Percentiles rank a stretch among this genome's conserved stretches.
Conservation (phyloP, 2,888 invertebrate genomes). For the Oscheius onirici region DNA sequence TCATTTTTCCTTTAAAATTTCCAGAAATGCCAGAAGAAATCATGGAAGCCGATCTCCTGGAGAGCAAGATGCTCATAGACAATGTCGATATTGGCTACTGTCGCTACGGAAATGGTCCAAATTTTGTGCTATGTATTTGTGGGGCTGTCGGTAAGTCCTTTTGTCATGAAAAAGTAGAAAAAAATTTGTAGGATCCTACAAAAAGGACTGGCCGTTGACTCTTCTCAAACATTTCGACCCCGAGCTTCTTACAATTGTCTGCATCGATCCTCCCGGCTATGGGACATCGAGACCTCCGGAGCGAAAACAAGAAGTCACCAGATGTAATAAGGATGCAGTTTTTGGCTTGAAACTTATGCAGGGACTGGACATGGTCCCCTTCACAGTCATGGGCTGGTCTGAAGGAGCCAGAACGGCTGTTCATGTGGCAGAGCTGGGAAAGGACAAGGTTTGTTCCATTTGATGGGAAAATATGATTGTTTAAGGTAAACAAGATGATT, state of each 20-base stretch:
- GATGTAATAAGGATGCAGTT: conserved; percentile 66
- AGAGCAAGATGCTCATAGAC: conserved; percentile 43
- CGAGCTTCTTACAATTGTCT: conserved; percentile 62
- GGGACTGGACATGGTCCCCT: conserved; percentile 49
- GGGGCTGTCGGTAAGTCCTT: conserved; percentile 59
- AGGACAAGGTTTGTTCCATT: conserved; percentile 42
- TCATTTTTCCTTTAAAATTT: not conserved
- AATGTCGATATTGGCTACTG: conserved; percentile 55
- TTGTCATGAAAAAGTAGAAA: too few species aligned
- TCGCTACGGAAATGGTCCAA: conserved; percentile 53
- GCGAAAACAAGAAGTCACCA: conserved; percentile 65
- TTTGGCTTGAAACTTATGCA: conserved; percentile 68
- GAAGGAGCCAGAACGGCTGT: conserved; percentile 68
- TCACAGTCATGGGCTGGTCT: conserved; percentile 60
- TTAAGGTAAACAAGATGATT: conserved; percentile 54
- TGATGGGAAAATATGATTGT: not conserved
- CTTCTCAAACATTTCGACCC: conserved; percentile 67
- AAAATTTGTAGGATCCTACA: conserved; percentile 61
- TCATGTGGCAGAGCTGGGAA: conserved; percentile 66
- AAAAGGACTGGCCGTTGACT: conserved; percentile 67
- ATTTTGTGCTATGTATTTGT: conserved; percentile 52
- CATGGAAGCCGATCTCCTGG: conserved; percentile 26
- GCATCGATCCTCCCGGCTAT: conserved; percentile 70
- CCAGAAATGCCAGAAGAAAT: conserved; percentile 26
- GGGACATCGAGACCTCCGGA: conserved; percentile 64